Conservation (phyloP, 2,797 vertebrate genomes). For the Nothura maculosa region DNA sequence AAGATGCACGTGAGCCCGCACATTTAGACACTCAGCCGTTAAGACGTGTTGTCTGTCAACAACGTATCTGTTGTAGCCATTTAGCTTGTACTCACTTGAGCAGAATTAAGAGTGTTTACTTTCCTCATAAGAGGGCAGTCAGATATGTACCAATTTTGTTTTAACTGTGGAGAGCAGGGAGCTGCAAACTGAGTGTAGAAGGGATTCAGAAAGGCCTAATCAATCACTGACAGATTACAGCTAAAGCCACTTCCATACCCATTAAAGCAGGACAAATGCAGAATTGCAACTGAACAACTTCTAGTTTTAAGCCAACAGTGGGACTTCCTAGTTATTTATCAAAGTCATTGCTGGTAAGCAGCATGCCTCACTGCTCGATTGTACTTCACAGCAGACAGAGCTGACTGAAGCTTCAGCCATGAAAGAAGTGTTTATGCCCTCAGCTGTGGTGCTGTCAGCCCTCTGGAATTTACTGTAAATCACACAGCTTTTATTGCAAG, state of each 20-base stretch:
- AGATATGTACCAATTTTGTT: slow-evolving; percentile 92
- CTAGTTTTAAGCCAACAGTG: slow-evolving; percentile 99
- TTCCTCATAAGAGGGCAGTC: slow-evolving; percentile 92
- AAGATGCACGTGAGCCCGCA: slow-evolving; percentile 49
- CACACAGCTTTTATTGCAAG: slow-evolving; percentile 99
- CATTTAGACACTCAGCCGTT: slow-evolving; percentile 19
- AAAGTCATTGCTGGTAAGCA: slow-evolving; percentile 98
- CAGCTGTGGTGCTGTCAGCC: slow-evolving; percentile 99
- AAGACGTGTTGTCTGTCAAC: slow-evolving; percentile 74
- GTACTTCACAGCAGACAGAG: slow-evolving; percentile 96
- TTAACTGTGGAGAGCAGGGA: slow-evolving; percentile 87
- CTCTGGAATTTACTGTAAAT: slow-evolving; percentile 99
- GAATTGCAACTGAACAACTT: slow-evolving; percentile 99
- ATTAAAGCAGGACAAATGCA: slow-evolving; percentile 99
- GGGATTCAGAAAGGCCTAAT: slow-evolving; percentile 94
- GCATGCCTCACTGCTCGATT: slow-evolving; percentile 94
- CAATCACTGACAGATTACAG: slow-evolving; percentile 99
- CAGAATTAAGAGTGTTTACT: slow-evolving; percentile 93
- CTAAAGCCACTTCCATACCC: slow-evolving; percentile 99
- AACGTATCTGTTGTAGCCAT: slow-evolving; percentile 82
- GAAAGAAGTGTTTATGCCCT: slow-evolving; percentile 99
- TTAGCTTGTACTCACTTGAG: slow-evolving; percentile 84
- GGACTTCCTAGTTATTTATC: slow-evolving; percentile 99
- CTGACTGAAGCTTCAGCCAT: slow-evolving; percentile 92
- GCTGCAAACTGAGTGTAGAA: slow-evolving; percentile 86